phyloP scores from a whole-genome alignment of 2,797 vertebrate genomes.

The Chelon auratus region DNA sequence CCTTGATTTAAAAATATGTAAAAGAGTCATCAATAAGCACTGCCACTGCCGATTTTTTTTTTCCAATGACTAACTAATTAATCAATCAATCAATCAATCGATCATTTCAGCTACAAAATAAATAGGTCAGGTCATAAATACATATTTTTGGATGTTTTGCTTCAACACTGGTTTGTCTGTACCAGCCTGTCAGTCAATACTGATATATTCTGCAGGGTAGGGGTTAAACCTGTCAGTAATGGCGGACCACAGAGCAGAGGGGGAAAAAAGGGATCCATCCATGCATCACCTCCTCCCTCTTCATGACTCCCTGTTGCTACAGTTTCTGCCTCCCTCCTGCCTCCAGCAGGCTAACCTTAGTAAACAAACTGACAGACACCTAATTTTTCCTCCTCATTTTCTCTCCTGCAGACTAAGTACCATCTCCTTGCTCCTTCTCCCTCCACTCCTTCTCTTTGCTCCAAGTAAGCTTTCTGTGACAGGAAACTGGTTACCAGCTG shows the following conservation, averaged over 20 bases:
- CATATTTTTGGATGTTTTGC: constrained; percentile 20
- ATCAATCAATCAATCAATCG: not conserved
- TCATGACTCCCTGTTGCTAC: constrained; percentile 57
- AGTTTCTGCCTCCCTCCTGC: constrained; percentile 26
- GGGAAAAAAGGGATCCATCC: constrained; percentile 21
- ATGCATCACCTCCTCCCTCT: constrained; percentile 34
- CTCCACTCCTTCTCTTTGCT: constrained; percentile 52
- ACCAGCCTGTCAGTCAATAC: constrained; percentile 41
- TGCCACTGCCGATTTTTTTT: not conserved
- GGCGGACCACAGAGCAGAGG: constrained; percentile 38
- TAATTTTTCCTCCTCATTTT: constrained; percentile 52
- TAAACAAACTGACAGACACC: constrained; percentile 70
- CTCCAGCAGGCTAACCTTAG: constrained; percentile 57
- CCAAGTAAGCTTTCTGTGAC: constrained; percentile 79
- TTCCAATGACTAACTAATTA: not conserved
- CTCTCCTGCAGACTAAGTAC: constrained; percentile 62
- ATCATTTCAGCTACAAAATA: not conserved
- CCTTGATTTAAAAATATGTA: too few relatives aligned
- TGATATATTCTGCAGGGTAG: constrained; percentile 16
- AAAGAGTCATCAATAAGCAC: too few relatives aligned
- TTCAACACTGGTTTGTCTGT: constrained; percentile 1
- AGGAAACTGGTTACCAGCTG: constrained; percentile 86
- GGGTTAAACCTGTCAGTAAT: constrained; percentile 35
- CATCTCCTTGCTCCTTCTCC: constrained; percentile 49
- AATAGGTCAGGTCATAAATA: constrained; percentile 16